These are phyloP conservation scores for Dipodomys stephensi DNA, from an alignment of 2,113 vertebrate species.

Conservation along the genomic window DNA sequence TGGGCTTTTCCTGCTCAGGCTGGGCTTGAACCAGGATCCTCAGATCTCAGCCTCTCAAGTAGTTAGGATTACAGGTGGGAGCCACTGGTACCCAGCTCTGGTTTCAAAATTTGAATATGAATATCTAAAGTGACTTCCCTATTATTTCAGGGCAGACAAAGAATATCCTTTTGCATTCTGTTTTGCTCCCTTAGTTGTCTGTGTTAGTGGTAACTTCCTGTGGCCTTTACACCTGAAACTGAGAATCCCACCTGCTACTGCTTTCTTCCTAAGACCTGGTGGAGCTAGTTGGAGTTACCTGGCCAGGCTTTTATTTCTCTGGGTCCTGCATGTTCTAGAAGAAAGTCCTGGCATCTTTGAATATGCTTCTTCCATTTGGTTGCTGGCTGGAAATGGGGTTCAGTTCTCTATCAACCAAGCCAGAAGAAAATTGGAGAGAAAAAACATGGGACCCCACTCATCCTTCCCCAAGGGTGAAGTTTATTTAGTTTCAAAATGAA, in stretches of 20 bases:
- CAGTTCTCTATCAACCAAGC: not conserved
- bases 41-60: too few species aligned
- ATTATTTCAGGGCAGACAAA: slow-evolving; percentile 3
- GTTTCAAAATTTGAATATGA: not conserved
- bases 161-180: not conserved
- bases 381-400: not conserved
- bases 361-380: slow-evolving; percentile 7
- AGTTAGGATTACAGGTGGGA: too few species aligned
- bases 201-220: not conserved
- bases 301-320: not conserved
- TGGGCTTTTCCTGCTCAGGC: too few species aligned
- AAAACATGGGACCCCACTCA: not conserved
- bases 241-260: slow-evolving; percentile 27
- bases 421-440: not conserved
- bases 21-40: too few species aligned
- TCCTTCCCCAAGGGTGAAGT: not conserved
- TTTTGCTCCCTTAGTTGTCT: not conserved
- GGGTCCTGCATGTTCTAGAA: not conserved
- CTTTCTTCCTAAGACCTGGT: slow-evolving; percentile 48
- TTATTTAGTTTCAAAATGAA: slow-evolving; percentile 28
- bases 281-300: not conserved
- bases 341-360: slow-evolving; percentile 1
- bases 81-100: not conserved
- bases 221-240: slow-evolving; percentile 21
- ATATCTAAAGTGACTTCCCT: not conserved